Percentiles rank a stretch among this genome's conserved stretches.
These are phyloP conservation scores for Thamnophis elegans DNA, from an alignment of 2,797 vertebrate species.

Conservation along the genomic window DNA sequence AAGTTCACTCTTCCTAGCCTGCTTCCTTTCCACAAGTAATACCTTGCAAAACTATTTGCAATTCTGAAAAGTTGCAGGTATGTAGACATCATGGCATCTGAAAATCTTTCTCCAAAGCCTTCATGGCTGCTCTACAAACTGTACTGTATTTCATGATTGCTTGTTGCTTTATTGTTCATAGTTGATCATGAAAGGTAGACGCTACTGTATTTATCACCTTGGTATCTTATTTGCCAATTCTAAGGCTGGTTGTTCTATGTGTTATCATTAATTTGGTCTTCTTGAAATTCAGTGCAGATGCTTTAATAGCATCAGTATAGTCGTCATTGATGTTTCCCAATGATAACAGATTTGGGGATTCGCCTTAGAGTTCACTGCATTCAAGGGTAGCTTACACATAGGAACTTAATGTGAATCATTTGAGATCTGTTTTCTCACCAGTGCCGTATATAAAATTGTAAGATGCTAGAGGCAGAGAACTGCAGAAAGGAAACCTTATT, in stretches of 20 bases:
- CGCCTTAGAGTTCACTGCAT: background rate
- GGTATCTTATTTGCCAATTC: background rate
- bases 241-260: background rate
- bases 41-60: background rate
- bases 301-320: background rate
- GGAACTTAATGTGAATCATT: background rate
- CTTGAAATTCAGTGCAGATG: background rate
- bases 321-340: background rate
- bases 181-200: background rate
- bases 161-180: background rate
- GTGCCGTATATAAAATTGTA: background rate
- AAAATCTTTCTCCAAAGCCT: background rate
- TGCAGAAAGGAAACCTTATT: background rate
- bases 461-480: background rate
- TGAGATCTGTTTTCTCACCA: background rate
- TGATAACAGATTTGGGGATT: background rate
- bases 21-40: background rate
- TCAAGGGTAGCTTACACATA: background rate
- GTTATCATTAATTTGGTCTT: background rate
- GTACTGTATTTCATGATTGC: background rate
- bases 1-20: background rate
- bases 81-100: background rate
- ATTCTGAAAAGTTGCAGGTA: background rate
- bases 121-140: background rate
- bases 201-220: background rate